A percentile compares a stretch with the other conserved stretches of the same genome.
Conservation (phyloP, 2,113 vertebrate genomes). For the Baryphthengus martii region DNA sequence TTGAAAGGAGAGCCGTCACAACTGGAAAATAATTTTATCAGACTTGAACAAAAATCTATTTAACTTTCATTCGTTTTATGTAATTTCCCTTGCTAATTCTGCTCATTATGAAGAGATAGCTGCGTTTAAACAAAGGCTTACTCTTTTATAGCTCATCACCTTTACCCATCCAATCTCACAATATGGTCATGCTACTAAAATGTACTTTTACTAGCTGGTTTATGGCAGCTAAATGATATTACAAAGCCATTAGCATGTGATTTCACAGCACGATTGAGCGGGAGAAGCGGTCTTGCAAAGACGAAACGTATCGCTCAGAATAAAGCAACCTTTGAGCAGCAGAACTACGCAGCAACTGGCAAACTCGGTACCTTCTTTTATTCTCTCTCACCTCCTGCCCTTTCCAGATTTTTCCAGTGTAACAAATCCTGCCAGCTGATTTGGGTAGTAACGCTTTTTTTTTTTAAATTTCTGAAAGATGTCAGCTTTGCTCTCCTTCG, state of each 20-base stretch:
- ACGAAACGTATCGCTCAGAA: not conserved
- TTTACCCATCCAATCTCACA: slow-evolving; percentile 42
- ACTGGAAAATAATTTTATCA: slow-evolving; percentile 58
- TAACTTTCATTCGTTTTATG: slow-evolving; percentile 38
- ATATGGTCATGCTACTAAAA: slow-evolving; percentile 29
- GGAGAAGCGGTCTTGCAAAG: not conserved
- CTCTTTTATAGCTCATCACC: slow-evolving; percentile 45
- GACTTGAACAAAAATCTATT: slow-evolving; percentile 59
- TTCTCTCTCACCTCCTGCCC: not conserved
- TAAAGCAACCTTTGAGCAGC: not conserved
- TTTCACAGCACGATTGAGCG: slow-evolving; percentile 12
- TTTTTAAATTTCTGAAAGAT: not conserved
- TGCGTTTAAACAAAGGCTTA: slow-evolving; percentile 56
- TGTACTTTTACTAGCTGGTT: slow-evolving; percentile 16
- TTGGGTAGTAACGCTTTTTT: not conserved
- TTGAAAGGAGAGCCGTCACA: not conserved
- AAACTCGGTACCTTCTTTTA: not conserved
- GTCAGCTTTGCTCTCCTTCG: not conserved
- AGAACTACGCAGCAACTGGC: not conserved
- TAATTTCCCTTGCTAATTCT: slow-evolving; percentile 58
- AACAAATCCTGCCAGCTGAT: not conserved
- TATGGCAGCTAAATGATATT: slow-evolving; percentile 17
- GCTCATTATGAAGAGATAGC: slow-evolving; percentile 41
- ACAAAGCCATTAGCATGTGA: slow-evolving; percentile 15
- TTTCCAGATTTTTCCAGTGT: not conserved